Conservation (phyloP, 37 sponge, comb jelly and placozoan genomes). For the Theonella swinhoei region DNA sequence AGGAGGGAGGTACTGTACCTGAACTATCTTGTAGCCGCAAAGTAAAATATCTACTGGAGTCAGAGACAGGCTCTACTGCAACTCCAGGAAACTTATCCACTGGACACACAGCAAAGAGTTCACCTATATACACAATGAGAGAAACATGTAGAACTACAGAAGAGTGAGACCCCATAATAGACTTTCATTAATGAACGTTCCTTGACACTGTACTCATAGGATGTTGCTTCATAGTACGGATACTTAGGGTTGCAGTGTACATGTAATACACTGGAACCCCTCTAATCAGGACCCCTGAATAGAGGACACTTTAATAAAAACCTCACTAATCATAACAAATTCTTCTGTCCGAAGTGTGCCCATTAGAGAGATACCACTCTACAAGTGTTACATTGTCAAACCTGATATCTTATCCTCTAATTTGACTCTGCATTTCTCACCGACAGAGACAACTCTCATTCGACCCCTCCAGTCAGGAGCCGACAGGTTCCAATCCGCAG, state of each 20-base stretch:
- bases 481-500: slow-evolving; percentile 93
- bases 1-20: slow-evolving; percentile 44
- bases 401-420: slow-evolving; percentile 92
- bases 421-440: slow-evolving; percentile 74
- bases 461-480: slow-evolving; percentile 92
- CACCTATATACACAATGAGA: slow-evolving; percentile 70
- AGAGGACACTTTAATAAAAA: too few relatives aligned
- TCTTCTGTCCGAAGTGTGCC: too few relatives aligned
- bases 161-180: too few relatives aligned
- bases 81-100: slow-evolving; percentile 87
- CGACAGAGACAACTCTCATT: slow-evolving; percentile 73
- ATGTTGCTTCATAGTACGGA: not conserved
- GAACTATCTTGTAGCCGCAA: slow-evolving; percentile 72
- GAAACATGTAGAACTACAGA: not conserved
- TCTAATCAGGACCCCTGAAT: too few relatives aligned
- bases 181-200: too few relatives aligned
- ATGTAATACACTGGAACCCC: too few relatives aligned
- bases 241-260: too few relatives aligned
- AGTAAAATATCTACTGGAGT: slow-evolving; percentile 96
- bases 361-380: not conserved
- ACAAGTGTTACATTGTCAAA: slow-evolving; percentile 10
- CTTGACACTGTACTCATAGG: not conserved
- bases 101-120: slow-evolving; percentile 95
- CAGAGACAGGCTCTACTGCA: slow-evolving; percentile 90
- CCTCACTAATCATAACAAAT: too few relatives aligned